Evolutionary conservation across 2,113 vertebrate species (phyloP).

Genomic region (Suncus etruscus): DNA sequence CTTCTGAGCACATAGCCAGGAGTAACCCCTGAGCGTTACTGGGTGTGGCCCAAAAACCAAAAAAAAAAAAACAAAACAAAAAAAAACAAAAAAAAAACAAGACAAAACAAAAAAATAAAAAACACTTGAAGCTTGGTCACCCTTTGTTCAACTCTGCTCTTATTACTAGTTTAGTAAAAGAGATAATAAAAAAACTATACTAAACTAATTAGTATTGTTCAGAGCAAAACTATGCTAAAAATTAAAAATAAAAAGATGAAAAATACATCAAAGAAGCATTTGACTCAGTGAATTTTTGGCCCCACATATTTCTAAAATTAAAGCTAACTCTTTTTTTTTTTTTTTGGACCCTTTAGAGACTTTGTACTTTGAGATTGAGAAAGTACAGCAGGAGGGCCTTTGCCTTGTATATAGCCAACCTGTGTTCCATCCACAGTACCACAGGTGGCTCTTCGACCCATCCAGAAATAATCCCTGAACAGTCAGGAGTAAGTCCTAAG

Average conservation of each 20-base stretch:
- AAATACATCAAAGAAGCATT: slow-evolving; percentile 35
- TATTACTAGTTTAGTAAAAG: slow-evolving; percentile 34
- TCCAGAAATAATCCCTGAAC: too few relatives aligned
- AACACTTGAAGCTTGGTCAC: neutral
- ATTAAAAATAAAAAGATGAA: neutral
- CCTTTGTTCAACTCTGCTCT: slow-evolving; percentile 30
- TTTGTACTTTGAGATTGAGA: neutral
- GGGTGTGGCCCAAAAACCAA: too few relatives aligned
- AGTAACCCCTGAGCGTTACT: too few relatives aligned
- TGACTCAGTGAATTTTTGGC: neutral
- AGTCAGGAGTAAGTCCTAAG: too few relatives aligned
- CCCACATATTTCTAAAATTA: neutral
- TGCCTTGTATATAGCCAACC: too few relatives aligned
- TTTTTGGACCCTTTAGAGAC: neutral
- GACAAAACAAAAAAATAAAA: too few relatives aligned
- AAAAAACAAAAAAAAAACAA: too few relatives aligned
- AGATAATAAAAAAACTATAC: neutral
- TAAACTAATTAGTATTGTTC: neutral
- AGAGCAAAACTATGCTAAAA: slow-evolving; percentile 25
- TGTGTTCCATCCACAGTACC: too few relatives aligned
- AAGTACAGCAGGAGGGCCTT: too few relatives aligned
- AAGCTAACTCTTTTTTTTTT: slow-evolving; percentile 1
- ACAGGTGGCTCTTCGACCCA: too few relatives aligned
- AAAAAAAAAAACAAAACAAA: too few relatives aligned
- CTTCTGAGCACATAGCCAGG: too few relatives aligned